These are phyloP conservation scores for Cacoxenus indagator DNA, from an alignment of 2,888 invertebrate species.

Conservation along the genomic window DNA sequence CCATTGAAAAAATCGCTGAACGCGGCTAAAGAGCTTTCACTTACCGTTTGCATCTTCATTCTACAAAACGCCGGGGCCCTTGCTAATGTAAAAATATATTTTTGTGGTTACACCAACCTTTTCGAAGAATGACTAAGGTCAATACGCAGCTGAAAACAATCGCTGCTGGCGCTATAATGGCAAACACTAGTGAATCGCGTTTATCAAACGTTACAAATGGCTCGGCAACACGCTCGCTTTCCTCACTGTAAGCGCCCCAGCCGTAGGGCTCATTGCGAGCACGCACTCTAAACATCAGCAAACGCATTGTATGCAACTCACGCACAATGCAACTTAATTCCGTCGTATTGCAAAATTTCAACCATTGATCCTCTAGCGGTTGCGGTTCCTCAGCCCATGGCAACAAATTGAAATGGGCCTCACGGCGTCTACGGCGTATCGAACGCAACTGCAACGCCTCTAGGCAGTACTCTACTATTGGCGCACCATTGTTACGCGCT, in stretches of 20 bases:
- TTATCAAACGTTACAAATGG: slow-evolving; percentile 66
- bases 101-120: slow-evolving; percentile 51
- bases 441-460: slow-evolving; percentile 75
- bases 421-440: slow-evolving; percentile 41
- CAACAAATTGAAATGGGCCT: slow-evolving; percentile 55
- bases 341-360: slow-evolving; percentile 79
- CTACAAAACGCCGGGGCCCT: too few species aligned
- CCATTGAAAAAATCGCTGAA: too few species aligned
- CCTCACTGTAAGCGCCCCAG: slow-evolving; percentile 83
- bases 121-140: slow-evolving; percentile 58
- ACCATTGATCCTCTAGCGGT: slow-evolving; percentile 74
- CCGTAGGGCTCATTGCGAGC: slow-evolving; percentile 83
- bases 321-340: slow-evolving; percentile 87
- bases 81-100: background rate
- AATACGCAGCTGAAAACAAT: slow-evolving; percentile 68
- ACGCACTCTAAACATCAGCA: slow-evolving; percentile 82
- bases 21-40: too few species aligned
- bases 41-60: too few species aligned
- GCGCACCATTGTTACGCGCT: slow-evolving; percentile 82
- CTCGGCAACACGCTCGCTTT: slow-evolving; percentile 73
- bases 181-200: slow-evolving; percentile 74
- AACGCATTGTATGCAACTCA: slow-evolving; percentile 74
- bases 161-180: slow-evolving; percentile 75
- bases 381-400: slow-evolving; percentile 75
- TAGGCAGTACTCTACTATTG: slow-evolving; percentile 81